phyloP scores from a whole-genome alignment of 1,140 invertebrate genomes.

The Hylaeus volcanicus region DNA sequence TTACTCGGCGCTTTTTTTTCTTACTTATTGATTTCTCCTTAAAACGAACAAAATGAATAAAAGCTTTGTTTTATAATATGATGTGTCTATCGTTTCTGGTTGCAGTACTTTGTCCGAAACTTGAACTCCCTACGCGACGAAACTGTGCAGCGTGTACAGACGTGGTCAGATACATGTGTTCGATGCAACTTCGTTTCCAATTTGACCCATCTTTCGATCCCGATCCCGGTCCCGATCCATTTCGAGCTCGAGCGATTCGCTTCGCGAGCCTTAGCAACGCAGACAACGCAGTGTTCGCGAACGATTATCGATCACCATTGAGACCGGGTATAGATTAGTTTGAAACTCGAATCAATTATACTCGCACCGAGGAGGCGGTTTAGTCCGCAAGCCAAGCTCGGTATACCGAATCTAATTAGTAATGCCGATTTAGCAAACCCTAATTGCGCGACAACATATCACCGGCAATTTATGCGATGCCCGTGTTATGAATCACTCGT shows the following conservation, averaged over 20 bases:
- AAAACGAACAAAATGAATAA: no score
- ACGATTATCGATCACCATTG: constrained; percentile 66
- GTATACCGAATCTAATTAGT: constrained; percentile 73
- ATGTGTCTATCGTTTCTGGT: no score
- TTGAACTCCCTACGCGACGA: neutral
- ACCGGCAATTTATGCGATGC: constrained; percentile 69
- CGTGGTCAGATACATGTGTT: no score
- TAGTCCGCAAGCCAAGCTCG: constrained; percentile 52
- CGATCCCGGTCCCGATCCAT: constrained; percentile 2
- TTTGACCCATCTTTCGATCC: constrained; percentile 7
- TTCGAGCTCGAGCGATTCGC: neutral
- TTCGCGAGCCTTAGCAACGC: neutral
- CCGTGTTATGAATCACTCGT: constrained; percentile 64
- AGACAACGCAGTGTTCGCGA: constrained; percentile 2
- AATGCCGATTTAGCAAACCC: constrained; percentile 72
- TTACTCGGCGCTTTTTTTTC: no score
- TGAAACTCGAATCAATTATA: constrained; percentile 74
- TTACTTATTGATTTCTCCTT: no score
- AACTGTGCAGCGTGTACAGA: neutral
- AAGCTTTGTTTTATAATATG: no score
- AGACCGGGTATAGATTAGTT: constrained; percentile 67
- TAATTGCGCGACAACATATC: constrained; percentile 72
- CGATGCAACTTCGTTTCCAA: neutral
- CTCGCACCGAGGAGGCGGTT: constrained; percentile 30
- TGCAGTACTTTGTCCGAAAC: neutral